phyloP scores from a whole-genome alignment of 2,888 invertebrate genomes.

The Andrena minutula region DNA sequence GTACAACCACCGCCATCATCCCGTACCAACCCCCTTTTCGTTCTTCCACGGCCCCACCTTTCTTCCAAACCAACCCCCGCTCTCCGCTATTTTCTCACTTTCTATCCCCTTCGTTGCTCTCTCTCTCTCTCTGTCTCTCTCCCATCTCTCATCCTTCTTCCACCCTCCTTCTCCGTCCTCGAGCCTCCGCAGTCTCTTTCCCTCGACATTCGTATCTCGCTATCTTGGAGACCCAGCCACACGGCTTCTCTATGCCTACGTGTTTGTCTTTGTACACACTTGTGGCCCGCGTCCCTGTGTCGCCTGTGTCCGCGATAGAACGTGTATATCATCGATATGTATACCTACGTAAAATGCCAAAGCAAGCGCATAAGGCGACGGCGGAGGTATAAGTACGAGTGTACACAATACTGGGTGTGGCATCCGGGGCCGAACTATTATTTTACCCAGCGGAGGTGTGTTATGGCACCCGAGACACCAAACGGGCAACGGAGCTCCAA shows the following conservation, averaged over 20 bases:
- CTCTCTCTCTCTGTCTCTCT: slow-evolving; percentile 15
- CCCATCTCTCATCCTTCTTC: not conserved
- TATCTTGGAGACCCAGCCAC: slow-evolving; percentile 78
- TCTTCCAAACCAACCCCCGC: slow-evolving; percentile 69
- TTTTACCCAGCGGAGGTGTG: slow-evolving; percentile 63
- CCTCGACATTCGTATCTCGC: slow-evolving; percentile 78
- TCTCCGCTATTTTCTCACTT: slow-evolving; percentile 52
- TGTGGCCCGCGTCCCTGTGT: slow-evolving; percentile 26
- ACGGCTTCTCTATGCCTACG: slow-evolving; percentile 61
- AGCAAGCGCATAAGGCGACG: slow-evolving; percentile 73
- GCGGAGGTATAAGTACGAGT: slow-evolving; percentile 67
- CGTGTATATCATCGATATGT: slow-evolving; percentile 71
- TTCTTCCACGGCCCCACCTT: slow-evolving; percentile 64
- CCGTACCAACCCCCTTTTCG: slow-evolving; percentile 68
- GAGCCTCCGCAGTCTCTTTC: slow-evolving; percentile 49
- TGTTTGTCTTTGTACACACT: slow-evolving; percentile 47
- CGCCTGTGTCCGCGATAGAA: slow-evolving; percentile 47
- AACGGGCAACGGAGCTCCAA: slow-evolving; percentile 1
- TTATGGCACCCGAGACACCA: slow-evolving; percentile 34
- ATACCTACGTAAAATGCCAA: slow-evolving; percentile 76
- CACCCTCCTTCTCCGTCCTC: not conserved
- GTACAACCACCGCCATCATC: slow-evolving; percentile 68
- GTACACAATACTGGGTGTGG: slow-evolving; percentile 81
- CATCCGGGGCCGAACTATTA: slow-evolving; percentile 67
- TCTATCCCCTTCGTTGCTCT: slow-evolving; percentile 52